Evolutionary conservation across 2,797 vertebrate genomes (phyloP), one percentile per base, ranked within the genome.

Genomic region (Poeciliopsis paucimaculata): DNA sequence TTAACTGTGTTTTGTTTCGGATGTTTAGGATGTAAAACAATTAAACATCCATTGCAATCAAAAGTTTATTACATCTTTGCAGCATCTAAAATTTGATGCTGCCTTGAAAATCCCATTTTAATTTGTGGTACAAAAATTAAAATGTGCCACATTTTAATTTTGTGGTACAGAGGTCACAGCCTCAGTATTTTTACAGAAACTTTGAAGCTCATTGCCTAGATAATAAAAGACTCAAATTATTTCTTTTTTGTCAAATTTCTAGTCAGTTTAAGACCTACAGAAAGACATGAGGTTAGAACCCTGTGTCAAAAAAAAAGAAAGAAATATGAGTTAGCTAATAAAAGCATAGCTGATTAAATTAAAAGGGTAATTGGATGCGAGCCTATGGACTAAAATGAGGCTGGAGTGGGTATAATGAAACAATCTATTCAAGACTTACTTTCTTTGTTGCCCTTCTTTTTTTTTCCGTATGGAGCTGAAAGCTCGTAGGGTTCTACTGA

Each of bases 281-380:
- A 36, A 53, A 73, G 82, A 77, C 60, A 12, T 43, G 46, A 75
- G 77, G 84, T 80, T 76, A 49, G 60, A 90, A 72, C 34, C 73
- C 66, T 87, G 46, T 79, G 72, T 75, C 64, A 78, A 55, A 53
- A 51, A 51, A 81, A 53, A 57, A 53, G 76, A 79, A 60, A 60
- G 11, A 28, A 60, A 83, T 81, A 88, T 88, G 79, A 88, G 90
- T 77, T 86, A 77, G 86, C 81, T 86, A 87, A 91, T 92, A 89
- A 89, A 94, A 88, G 64, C 73, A 62, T 45, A 64, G 70, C 79
- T 88, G 86, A 90, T 92, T 91, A 87, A 92, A 93, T 92, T 89
- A 90, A 85, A 79, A 82, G 85, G 75, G 86, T 84, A 91, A 92
- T 91, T 89, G 87, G 86, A 91, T 91, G 87, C 80, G 49, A 62